Conservation (phyloP, 2,113 vertebrate genomes). For the Panthera uncia region DNA sequence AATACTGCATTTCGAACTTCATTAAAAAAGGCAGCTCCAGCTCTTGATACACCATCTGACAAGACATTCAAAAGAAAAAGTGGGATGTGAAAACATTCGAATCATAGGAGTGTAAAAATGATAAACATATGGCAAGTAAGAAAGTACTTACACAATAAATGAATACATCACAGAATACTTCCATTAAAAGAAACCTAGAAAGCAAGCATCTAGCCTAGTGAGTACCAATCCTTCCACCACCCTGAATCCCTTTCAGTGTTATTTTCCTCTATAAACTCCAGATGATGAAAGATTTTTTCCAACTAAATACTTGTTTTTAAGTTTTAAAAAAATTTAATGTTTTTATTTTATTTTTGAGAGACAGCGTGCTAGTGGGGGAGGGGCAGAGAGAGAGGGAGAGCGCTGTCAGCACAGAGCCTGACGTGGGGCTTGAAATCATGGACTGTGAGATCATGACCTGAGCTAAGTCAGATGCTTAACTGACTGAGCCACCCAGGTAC, state of each 20-base stretch:
- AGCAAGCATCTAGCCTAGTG: not conserved
- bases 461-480: no score
- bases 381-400: no score
- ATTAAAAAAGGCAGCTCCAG: constrained; percentile 94
- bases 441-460: no score
- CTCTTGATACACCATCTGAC: constrained; percentile 94
- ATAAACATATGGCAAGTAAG: not conserved
- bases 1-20: constrained; percentile 98
- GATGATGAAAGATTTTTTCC: constrained; percentile 42
- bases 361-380: no score
- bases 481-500: no score
- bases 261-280: not conserved
- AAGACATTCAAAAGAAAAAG: constrained; percentile 63
- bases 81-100: not conserved
- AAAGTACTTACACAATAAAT: constrained; percentile 37
- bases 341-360: no score
- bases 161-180: constrained; percentile 34
- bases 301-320: constrained; percentile 39
- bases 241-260: constrained; percentile 26
- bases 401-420: no score
- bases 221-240: constrained; percentile 47
- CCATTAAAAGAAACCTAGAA: constrained; percentile 47
- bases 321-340: no score
- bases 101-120: constrained; percentile 32
- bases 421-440: no score